These are phyloP conservation scores for Papilio polytes DNA, from an alignment of 1,140 invertebrate genomes.

Conservation along the genomic window DNA sequence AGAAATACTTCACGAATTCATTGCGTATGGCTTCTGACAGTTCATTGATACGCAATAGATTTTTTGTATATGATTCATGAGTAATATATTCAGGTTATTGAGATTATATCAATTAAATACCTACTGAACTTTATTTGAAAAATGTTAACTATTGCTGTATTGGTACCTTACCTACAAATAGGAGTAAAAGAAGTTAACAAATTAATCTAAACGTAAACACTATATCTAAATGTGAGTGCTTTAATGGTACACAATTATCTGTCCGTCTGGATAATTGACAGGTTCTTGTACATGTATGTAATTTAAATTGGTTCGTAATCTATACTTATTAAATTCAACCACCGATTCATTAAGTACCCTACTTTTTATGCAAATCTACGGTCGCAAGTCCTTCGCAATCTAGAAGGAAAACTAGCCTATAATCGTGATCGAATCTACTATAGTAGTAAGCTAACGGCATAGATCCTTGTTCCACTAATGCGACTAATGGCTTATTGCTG, in stretches of 20 bases:
- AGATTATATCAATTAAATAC: not conserved
- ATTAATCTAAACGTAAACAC: not conserved
- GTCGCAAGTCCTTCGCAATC: slow-evolving; percentile 10
- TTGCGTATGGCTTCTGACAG: slow-evolving; percentile 14
- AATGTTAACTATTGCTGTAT: not conserved
- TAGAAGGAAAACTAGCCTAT: not conserved
- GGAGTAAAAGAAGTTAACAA: not conserved
- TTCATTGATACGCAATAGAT: slow-evolving; percentile 16
- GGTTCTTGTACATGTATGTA: slow-evolving; percentile 14
- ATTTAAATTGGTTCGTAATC: slow-evolving; percentile 5
- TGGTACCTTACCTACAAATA: not conserved
- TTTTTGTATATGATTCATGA: slow-evolving; percentile 4
- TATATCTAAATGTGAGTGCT: not conserved
- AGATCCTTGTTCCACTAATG: not conserved
- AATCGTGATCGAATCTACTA: slow-evolving; percentile 1
- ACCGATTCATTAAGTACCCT: slow-evolving; percentile 3
- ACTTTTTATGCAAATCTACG: slow-evolving; percentile 4
- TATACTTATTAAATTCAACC: slow-evolving; percentile 10
- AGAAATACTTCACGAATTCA: slow-evolving; percentile 24
- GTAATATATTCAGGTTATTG: not conserved
- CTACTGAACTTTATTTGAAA: not conserved
- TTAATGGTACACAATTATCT: not conserved
- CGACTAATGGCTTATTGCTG: not conserved
- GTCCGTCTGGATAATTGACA: not conserved
- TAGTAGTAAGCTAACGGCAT: not conserved